These are phyloP conservation scores for Trichacis sp. DNA, from an alignment of 2,888 invertebrate genomes.

Conservation along the genomic window DNA sequence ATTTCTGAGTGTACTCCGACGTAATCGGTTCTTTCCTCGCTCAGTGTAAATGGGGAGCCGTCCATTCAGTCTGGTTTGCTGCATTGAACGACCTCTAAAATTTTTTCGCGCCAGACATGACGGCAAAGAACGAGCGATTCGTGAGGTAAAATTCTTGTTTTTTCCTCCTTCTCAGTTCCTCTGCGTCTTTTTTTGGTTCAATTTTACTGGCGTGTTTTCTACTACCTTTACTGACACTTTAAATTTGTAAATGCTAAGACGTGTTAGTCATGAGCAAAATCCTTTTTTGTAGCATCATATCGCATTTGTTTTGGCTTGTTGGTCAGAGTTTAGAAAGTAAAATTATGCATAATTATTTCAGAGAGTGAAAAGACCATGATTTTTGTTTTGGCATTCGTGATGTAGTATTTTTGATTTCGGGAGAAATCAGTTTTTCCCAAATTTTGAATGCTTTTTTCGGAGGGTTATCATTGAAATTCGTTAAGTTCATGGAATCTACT, in stretches of 20 bases:
- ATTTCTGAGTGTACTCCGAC: neutral
- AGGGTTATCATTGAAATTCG: too few relatives aligned
- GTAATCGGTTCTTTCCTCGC: slow-evolving; percentile 9
- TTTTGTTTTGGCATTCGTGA: too few relatives aligned
- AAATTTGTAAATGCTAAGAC: slow-evolving; percentile 9
- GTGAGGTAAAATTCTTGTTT: slow-evolving; percentile 15
- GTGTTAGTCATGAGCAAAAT: neutral
- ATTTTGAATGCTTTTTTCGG: too few relatives aligned
- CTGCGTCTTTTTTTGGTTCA: slow-evolving; percentile 6
- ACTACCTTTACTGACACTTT: slow-evolving; percentile 3
- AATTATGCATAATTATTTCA: too few relatives aligned
- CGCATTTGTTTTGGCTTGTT: too few relatives aligned
- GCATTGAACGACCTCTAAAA: slow-evolving; percentile 28
- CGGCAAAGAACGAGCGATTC: slow-evolving; percentile 24
- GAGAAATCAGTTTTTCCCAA: too few relatives aligned
- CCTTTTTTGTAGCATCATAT: neutral
- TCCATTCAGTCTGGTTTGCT: slow-evolving; percentile 15
- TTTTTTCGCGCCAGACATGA: slow-evolving; percentile 26
- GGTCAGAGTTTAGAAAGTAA: too few relatives aligned
- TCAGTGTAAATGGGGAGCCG: slow-evolving; percentile 2
- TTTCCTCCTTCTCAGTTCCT: slow-evolving; percentile 2
- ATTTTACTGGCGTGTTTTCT: slow-evolving; percentile 8
- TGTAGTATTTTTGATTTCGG: too few relatives aligned
- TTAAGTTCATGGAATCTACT: too few relatives aligned
- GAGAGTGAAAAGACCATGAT: too few relatives aligned